Base-by-base conservation (phyloP, 2,113 vertebrate genomes). In the Sclerurus mexicanus region DNA sequence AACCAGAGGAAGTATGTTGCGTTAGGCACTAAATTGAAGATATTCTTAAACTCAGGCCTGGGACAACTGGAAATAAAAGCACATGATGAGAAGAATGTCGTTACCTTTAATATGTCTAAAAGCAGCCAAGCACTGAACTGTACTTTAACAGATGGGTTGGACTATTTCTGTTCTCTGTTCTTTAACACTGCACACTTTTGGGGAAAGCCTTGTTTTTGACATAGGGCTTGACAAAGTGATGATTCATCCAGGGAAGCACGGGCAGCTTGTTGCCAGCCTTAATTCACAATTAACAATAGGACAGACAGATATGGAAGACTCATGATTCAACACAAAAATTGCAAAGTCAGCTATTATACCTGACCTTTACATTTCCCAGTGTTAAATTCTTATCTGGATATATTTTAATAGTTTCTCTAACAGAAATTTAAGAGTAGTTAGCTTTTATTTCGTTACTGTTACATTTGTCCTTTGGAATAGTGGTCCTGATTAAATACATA, bases 211-310 rank as follows among this genome's bases (percentile, higher is more conserved):
- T 74, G 85, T 47, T 96, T 93, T 92, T 73, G 87, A 93, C 73
- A 87, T 35, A 14, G 81, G 86, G 64, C 74, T 92, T 84, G 80
- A 97, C 95, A 96, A 96, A 96, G 85, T 91, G 94, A 95, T 94
- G 96, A 97, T 95, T 96, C 96, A 97, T 71, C 76, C 62, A 69
- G 87, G 73, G 94, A 87, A 95, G 72, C 71, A 88, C 66, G 40
- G 87, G 76, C 68, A 93, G 94, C 67, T 80, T 53, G 59, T 30
- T 95, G 80, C 75, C 91, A 94, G 96, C 90, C 79, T 91, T 87
- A 90, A 69, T 90, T 87, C 89, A 96, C 86, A 94, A 72, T 46
- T 82, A 68, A 83, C 92, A 96, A 71, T 67, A 49, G 80, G 80
- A 86, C 52, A 67, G 95, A 44, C 79, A 13, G 72, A 87, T 76